phyloP scores from a whole-genome alignment of 2,888 invertebrate species.

The Asteroscopus sphinx region DNA sequence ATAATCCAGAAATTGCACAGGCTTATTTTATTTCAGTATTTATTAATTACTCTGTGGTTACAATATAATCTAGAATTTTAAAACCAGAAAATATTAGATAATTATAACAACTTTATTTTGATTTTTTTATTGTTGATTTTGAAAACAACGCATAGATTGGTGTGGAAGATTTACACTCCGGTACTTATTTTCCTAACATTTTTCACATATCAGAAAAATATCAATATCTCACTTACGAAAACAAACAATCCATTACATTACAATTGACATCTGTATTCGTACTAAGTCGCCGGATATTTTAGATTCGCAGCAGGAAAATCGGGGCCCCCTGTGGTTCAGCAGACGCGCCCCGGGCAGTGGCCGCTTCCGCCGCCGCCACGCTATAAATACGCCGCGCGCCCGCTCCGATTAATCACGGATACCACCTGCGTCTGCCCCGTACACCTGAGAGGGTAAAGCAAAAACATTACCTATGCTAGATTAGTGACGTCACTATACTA shows the following conservation, averaged over 20 bases:
- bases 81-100: no score
- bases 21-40: no score
- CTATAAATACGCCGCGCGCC: slow-evolving; percentile 78
- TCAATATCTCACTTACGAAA: slow-evolving; percentile 19
- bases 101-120: no score
- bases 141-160: no score
- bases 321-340: slow-evolving; percentile 70
- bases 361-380: slow-evolving; percentile 67
- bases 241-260: slow-evolving; percentile 50
- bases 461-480: slow-evolving; percentile 74
- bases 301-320: slow-evolving; percentile 58
- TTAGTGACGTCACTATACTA: slow-evolving; percentile 70
- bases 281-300: slow-evolving; percentile 62
- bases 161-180: no score
- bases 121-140: no score
- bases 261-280: slow-evolving; percentile 52
- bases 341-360: slow-evolving; percentile 68
- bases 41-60: no score
- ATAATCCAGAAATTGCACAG: no score
- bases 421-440: slow-evolving; percentile 74
- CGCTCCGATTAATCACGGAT: slow-evolving; percentile 81
- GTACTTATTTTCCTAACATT: not conserved
- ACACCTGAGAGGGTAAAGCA: slow-evolving; percentile 73
- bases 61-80: no score
- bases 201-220: slow-evolving; percentile 9